phyloP scores from a whole-genome alignment of 2,113 vertebrate genomes.

The Lathamus discolor region DNA sequence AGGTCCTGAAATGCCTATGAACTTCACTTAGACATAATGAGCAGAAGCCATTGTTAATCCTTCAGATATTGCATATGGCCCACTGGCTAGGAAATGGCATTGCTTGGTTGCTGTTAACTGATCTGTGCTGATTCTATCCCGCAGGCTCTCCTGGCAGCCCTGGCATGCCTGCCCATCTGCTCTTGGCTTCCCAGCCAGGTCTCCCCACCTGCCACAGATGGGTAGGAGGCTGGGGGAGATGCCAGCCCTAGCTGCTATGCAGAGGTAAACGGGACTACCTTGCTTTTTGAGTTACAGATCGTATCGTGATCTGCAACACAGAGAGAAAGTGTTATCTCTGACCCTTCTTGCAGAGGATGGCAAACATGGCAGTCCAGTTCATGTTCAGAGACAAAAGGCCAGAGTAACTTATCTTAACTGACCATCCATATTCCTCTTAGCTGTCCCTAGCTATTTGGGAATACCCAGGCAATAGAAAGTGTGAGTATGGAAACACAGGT shows the following conservation, averaged over 20 bases:
- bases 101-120: neutral
- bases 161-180: rapidly evolving
- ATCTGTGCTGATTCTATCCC: neutral
- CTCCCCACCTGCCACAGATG: neutral
- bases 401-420: neutral
- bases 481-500: neutral
- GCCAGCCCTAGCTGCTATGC: neutral
- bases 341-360: too few relatives aligned
- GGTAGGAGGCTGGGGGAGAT: neutral
- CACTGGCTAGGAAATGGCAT: neutral
- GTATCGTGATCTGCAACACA: neutral
- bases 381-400: neutral
- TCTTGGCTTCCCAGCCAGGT: neutral
- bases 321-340: neutral
- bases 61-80: neutral
- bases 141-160: neutral
- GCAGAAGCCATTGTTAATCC: neutral
- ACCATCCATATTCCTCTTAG: neutral
- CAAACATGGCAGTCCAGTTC: neutral
- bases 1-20: neutral
- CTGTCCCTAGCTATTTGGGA: neutral
- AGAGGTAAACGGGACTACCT: neutral
- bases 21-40: neutral
- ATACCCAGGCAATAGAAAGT: neutral
- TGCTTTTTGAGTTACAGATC: neutral